phyloP scores from a whole-genome alignment of 1,140 invertebrate genomes.

The Sminthurides bifidus region DNA sequence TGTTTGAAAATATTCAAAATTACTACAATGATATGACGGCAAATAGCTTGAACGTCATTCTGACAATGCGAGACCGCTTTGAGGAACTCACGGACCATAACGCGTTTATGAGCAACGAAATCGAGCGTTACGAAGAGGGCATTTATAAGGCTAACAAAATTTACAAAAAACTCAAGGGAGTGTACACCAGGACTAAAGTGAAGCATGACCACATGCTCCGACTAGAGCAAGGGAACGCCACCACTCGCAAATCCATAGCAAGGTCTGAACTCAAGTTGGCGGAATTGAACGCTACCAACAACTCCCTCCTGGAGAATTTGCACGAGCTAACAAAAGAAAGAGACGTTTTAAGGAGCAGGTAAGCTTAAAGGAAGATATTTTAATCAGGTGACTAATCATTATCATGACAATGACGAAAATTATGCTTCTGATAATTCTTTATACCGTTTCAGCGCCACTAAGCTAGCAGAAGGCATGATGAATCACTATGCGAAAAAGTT shows the following conservation, averaged over 20 bases:
- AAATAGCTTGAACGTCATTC: conserved; percentile 74
- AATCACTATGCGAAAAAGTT: too few relatives aligned
- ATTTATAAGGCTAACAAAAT: background rate
- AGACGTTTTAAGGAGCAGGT: too few relatives aligned
- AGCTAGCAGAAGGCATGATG: too few relatives aligned
- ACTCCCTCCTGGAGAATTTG: background rate
- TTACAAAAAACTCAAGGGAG: background rate
- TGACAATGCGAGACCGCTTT: conserved; percentile 30
- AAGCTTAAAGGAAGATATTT: too few relatives aligned
- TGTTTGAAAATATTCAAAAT: conserved; percentile 69
- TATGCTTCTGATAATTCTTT: too few relatives aligned
- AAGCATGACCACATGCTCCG: background rate
- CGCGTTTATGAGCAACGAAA: background rate
- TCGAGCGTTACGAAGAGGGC: background rate
- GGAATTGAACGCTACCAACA: background rate
- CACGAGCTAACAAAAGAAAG: background rate
- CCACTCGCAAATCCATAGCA: background rate
- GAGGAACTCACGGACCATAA: background rate
- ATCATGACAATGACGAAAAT: too few relatives aligned
- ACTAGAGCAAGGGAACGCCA: background rate
- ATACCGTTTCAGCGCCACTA: too few relatives aligned
- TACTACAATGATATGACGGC: conserved; percentile 88
- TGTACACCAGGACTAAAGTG: background rate
- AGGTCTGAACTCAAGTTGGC: background rate
- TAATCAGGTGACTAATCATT: too few relatives aligned